phyloP scores from a whole-genome alignment of 1,140 invertebrate species.

The Lutraria rhynchaena region DNA sequence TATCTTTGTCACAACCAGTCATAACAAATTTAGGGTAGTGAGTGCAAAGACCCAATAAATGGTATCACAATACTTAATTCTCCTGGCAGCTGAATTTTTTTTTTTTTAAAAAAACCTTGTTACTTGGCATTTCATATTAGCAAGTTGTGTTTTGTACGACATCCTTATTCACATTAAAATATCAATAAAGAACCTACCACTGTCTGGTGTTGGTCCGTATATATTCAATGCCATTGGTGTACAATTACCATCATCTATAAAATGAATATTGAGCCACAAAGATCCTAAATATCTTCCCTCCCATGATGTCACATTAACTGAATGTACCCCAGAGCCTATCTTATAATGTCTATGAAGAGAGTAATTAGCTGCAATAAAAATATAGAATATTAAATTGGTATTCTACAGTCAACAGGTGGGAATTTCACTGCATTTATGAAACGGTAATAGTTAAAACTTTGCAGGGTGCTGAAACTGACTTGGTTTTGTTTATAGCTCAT shows the following conservation, averaged over 20 bases:
- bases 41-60: no score
- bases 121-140: neutral
- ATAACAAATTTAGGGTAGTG: no score
- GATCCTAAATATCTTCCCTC: constrained; percentile 8
- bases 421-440: no score
- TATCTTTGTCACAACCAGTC: no score
- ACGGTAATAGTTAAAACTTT: no score
- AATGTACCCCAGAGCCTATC: neutral
- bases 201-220: constrained; percentile 23
- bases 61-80: no score
- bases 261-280: constrained; percentile 33
- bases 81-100: no score
- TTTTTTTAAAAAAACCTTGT: neutral
- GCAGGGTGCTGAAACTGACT: no score
- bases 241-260: constrained; percentile 15
- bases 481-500: no score
- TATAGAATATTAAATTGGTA: neutral
- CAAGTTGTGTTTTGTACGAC: neutral
- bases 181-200: neutral
- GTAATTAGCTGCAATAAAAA: constrained; percentile 22
- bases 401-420: no score
- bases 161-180: neutral
- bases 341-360: constrained; percentile 3
- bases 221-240: neutral
- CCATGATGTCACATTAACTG: constrained; percentile 14